Evolutionary conservation across 2,113 vertebrate genomes (phyloP).

Genomic region (Pungitius pungitius): DNA sequence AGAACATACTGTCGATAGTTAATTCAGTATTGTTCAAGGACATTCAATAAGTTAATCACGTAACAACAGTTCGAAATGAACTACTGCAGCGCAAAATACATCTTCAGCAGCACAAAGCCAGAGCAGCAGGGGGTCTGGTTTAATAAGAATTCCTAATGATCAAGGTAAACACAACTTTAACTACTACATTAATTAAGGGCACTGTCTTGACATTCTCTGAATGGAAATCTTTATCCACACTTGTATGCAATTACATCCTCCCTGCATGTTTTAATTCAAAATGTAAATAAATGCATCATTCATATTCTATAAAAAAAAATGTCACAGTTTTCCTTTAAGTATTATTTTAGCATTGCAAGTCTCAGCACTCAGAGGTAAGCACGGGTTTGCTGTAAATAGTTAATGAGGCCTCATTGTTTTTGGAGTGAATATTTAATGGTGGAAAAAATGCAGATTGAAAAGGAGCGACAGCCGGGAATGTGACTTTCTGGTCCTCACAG

Average conservation of each 20-base stretch:
- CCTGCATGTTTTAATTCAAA: conserved; percentile 23
- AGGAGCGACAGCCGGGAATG: conserved; percentile 38
- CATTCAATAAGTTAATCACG: no score
- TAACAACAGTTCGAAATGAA: background rate
- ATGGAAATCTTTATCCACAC: background rate
- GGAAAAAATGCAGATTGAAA: conserved; percentile 33
- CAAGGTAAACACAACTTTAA: background rate
- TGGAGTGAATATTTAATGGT: conserved; percentile 65
- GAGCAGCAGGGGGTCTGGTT: conserved; percentile 7
- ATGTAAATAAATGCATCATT: conserved; percentile 41
- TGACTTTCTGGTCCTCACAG: conserved; percentile 41
- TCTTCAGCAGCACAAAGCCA: conserved; percentile 6
- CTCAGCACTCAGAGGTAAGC: conserved; percentile 36
- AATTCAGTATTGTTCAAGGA: background rate
- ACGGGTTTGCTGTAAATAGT: conserved; percentile 61
- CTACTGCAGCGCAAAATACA: background rate
- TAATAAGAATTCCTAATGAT: conserved; percentile 9
- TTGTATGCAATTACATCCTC: background rate
- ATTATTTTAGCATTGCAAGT: conserved; percentile 42
- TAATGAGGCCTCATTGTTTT: conserved; percentile 64
- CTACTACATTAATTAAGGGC: background rate
- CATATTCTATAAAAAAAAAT: conserved; percentile 27
- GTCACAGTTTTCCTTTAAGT: conserved; percentile 31
- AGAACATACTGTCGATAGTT: background rate
- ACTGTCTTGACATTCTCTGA: conserved; percentile 5